A percentile compares a stretch with the other conserved stretches of the same genome.
These are phyloP conservation scores for Aix galericulata DNA, from an alignment of 2,113 vertebrate genomes.

Conservation along the genomic window DNA sequence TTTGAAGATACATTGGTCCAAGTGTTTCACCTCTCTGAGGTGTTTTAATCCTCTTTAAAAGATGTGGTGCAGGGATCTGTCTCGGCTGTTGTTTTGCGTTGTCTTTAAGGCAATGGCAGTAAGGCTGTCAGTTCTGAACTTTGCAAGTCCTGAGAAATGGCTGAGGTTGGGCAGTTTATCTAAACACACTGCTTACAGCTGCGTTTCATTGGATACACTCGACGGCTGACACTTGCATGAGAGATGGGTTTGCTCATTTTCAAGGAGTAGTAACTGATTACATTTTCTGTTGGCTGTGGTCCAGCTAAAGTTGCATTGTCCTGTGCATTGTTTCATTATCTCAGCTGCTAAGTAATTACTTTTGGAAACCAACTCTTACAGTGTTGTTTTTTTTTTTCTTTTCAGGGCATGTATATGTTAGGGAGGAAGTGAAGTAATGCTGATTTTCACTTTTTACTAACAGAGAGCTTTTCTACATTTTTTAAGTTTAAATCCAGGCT, in stretches of 20 bases:
- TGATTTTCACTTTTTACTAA: neutral
- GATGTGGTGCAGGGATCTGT: neutral
- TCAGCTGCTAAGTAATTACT: slow-evolving; percentile 3
- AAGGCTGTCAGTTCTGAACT: slow-evolving; percentile 13
- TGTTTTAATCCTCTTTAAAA: neutral
- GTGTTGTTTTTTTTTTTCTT: neutral
- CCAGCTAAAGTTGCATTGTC: slow-evolving; percentile 15
- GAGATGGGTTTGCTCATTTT: neutral
- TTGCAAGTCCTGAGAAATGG: neutral
- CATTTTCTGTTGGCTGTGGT: neutral
- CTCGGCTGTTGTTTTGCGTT: neutral
- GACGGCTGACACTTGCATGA: neutral
- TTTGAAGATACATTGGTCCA: neutral
- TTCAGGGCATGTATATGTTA: neutral
- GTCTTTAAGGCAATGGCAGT: neutral
- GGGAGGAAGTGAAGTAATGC: neutral
- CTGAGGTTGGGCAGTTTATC: neutral
- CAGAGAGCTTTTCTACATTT: neutral
- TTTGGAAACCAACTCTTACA: neutral
- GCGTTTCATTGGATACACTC: slow-evolving; percentile 3
- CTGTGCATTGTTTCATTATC: neutral
- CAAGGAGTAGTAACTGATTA: neutral
- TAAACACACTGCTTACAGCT: neutral
- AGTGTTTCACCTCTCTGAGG: neutral
- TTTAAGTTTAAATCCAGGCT: neutral